Evolutionary conservation across 2,797 vertebrate genomes (phyloP), one percentile per base, ranked within the genome.

Genomic region (Spinus olivaceus): DNA sequence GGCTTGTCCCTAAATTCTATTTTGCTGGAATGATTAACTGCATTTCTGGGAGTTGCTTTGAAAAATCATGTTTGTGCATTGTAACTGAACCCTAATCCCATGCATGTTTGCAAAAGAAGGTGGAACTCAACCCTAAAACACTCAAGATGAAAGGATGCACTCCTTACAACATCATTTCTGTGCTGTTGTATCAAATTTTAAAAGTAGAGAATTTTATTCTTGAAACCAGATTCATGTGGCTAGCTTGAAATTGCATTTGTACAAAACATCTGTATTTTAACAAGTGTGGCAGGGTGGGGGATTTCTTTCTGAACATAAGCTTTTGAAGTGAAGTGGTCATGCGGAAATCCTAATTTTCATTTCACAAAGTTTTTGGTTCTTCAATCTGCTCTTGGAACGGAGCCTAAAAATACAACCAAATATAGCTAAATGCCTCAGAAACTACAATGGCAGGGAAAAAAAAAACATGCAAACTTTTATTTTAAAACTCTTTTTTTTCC

Each of bases 371-470:
- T 91, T 92, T 79, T 81, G 35, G 14, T 86, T 95, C 90, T 92
- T 81, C 88, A 88, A 41, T 95, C 54, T 96, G 85, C 37, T 84
- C 49, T 81, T 93, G 94, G 93, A 93, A 88, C 0, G 0, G 30
- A 86, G 90, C 90, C 94, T 94, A 94, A 95, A 94, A 95, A 73
- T 86, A 79, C 81, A 90, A 88, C 83, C 60, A 94, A 93, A 90
- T 86, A 82, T 73, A 96, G 71, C 64, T 77, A 73, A 88, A 91
- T 72, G 59, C 69, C 37, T 91, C 82, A 54, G 88, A 92, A 95
- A 81, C 25, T 39, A 80, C 63, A 92, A 88, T 70, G 53, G 19
- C 54, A 64, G 79, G 44, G 9, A 0, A 10, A 46, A 84, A 46
- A 84, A 49, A 18, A 2, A 2, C 35, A 11, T 59, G 21, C 47